Evolutionary conservation across 2,888 invertebrate genomes (phyloP).

Genomic region (Caenorhabditis imperialis): DNA sequence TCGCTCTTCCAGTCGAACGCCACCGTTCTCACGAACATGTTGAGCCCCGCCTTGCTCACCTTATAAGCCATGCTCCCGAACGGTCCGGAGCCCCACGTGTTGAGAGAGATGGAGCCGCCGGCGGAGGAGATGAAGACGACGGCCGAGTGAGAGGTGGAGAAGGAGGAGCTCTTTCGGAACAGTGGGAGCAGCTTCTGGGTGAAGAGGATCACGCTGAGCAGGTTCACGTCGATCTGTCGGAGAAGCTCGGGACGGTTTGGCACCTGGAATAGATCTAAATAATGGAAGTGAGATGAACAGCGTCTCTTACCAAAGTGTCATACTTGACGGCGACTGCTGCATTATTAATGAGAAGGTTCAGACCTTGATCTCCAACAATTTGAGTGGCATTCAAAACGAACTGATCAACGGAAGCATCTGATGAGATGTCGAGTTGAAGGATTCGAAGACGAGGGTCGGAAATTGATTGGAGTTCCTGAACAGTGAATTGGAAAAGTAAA

Average conservation of each 20-base stretch:
- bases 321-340: conserved; percentile 5
- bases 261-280: neutral
- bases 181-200: conserved; percentile 58
- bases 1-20: conserved; percentile 44
- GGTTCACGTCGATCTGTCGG: conserved; percentile 85
- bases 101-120: conserved; percentile 34
- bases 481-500: neutral
- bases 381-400: conserved; percentile 8
- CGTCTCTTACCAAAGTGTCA: neutral
- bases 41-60: conserved; percentile 61
- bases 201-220: conserved; percentile 76
- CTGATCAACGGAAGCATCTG: conserved; percentile 13
- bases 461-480: conserved; percentile 28
- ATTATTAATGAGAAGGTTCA: conserved; percentile 32
- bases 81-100: conserved; percentile 38
- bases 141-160: conserved; percentile 46
- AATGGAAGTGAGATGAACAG: neutral
- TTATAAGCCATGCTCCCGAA: conserved; percentile 30
- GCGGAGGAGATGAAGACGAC: conserved; percentile 54
- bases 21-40: conserved; percentile 60
- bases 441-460: conserved; percentile 16
- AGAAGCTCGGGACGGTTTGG: conserved; percentile 81
- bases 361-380: conserved; percentile 46
- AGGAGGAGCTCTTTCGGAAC: conserved; percentile 34
- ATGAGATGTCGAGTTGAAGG: conserved; percentile 6